Percentiles rank a stretch among this genome's conserved stretches.
Evolutionary conservation across 2,888 invertebrate species (phyloP).

Genomic region (Caenorhabditis virilis): DNA sequence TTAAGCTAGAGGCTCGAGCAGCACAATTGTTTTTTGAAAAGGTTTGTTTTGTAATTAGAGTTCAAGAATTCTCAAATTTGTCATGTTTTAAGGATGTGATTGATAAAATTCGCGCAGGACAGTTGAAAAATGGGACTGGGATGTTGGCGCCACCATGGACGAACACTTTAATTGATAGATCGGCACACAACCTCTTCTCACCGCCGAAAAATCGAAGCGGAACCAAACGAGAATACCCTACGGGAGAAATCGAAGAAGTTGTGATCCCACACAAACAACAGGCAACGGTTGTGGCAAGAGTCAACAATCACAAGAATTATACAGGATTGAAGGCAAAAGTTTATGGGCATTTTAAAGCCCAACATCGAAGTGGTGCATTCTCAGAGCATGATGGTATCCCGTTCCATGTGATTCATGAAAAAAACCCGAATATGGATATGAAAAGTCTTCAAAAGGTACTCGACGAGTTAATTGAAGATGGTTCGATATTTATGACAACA

Average conservation of each 20-base stretch:
- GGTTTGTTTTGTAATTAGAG: slow-evolving; percentile 1
- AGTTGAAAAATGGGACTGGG: slow-evolving; percentile 5
- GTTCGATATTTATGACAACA: not conserved
- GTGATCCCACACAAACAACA: too few relatives aligned
- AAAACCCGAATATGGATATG: not conserved
- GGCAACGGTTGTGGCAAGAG: not conserved
- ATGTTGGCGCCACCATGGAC: slow-evolving; percentile 22
- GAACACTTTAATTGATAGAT: too few relatives aligned
- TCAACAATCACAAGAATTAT: not conserved
- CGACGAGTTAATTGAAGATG: not conserved
- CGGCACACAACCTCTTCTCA: too few relatives aligned
- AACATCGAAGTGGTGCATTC: not conserved
- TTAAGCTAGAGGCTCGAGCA: slow-evolving; percentile 19
- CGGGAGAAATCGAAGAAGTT: too few relatives aligned
- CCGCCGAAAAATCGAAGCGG: too few relatives aligned
- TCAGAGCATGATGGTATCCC: not conserved
- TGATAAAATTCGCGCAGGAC: slow-evolving; percentile 13
- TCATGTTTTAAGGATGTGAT: slow-evolving; percentile 8
- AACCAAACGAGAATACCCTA: too few relatives aligned
- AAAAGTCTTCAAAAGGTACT: not conserved
- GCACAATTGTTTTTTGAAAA: slow-evolving; percentile 14
- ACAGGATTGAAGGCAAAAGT: not conserved
- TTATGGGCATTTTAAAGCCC: not conserved
- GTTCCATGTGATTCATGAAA: not conserved
- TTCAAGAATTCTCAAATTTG: not conserved